These are phyloP conservation scores for Argyresthia goedartella DNA, from an alignment of 2,888 invertebrate genomes.

Conservation along the genomic window DNA sequence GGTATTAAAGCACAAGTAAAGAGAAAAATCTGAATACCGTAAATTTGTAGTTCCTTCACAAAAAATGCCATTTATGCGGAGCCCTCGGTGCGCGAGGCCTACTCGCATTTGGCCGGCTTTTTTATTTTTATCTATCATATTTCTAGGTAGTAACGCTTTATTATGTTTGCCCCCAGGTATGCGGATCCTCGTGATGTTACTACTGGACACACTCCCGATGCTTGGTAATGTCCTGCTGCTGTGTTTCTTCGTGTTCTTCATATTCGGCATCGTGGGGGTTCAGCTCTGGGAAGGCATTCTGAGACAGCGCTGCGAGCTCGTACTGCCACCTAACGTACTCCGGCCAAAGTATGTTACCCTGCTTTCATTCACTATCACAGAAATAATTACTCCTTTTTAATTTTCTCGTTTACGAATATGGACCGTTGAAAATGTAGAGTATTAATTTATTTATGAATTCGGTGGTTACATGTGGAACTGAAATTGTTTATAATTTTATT, in stretches of 20 bases:
- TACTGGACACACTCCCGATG: constrained; percentile 99
- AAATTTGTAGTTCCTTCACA: too few species aligned
- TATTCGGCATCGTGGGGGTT: constrained; percentile 99
- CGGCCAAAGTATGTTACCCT: constrained; percentile 81
- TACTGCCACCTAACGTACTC: constrained; percentile 77
- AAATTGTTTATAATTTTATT: constrained; percentile 12
- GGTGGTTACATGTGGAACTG: not conserved
- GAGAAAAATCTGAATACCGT: too few species aligned
- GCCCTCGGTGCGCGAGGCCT: too few species aligned
- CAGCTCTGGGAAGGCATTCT: constrained; percentile 99
- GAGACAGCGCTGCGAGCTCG: constrained; percentile 91
- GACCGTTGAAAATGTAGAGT: too few species aligned
- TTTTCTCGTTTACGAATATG: too few species aligned
- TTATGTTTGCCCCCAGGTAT: constrained; percentile 78
- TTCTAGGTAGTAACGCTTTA: too few species aligned
- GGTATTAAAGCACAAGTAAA: too few species aligned
- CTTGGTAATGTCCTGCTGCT: constrained; percentile 97
- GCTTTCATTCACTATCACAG: not conserved
- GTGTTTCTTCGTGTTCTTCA: constrained; percentile 99
- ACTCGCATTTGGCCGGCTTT: too few species aligned
- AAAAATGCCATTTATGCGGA: too few species aligned
- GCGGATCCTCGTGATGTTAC: constrained; percentile 97
- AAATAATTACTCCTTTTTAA: not conserved
- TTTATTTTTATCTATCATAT: too few species aligned
- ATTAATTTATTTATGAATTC: not conserved